These are phyloP conservation scores for Pogonus chalceus DNA, from an alignment of 1,140 invertebrate genomes.

Conservation along the genomic window DNA sequence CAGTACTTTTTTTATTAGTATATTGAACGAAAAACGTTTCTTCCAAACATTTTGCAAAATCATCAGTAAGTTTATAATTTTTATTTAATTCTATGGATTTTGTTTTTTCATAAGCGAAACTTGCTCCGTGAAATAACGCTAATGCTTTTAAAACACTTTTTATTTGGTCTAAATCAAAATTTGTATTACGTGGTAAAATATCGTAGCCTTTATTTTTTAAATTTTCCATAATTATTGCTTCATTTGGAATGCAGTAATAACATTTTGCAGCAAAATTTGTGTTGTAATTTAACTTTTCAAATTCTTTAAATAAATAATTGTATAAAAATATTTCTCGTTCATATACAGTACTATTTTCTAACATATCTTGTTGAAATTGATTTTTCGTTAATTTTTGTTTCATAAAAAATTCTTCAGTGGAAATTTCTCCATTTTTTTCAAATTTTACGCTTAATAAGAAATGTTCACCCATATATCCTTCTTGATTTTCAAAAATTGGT, in stretches of 20 bases:
- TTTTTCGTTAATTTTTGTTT: background rate
- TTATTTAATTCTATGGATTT: background rate
- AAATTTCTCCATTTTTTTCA: too few species aligned
- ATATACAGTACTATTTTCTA: background rate
- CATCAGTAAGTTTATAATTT: background rate
- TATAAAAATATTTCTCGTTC: slow-evolving; percentile 11
- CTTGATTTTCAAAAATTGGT: too few species aligned
- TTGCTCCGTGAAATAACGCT: background rate
- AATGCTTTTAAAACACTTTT: background rate
- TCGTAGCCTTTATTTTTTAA: background rate
- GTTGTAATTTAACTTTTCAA: background rate
- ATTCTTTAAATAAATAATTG: background rate
- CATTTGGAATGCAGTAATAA: background rate
- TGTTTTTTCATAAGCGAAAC: background rate
- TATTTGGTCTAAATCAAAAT: background rate
- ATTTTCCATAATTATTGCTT: background rate
- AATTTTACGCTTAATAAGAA: too few species aligned
- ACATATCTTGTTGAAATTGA: background rate
- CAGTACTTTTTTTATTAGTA: background rate
- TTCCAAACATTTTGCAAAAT: background rate
- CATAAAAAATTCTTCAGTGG: background rate
- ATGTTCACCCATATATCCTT: too few species aligned
- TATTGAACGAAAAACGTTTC: background rate
- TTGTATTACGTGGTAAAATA: background rate
- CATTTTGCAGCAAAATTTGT: background rate